Base-by-base conservation (phyloP, 2,797 vertebrate species). In the Sebastes oblongus region DNA sequence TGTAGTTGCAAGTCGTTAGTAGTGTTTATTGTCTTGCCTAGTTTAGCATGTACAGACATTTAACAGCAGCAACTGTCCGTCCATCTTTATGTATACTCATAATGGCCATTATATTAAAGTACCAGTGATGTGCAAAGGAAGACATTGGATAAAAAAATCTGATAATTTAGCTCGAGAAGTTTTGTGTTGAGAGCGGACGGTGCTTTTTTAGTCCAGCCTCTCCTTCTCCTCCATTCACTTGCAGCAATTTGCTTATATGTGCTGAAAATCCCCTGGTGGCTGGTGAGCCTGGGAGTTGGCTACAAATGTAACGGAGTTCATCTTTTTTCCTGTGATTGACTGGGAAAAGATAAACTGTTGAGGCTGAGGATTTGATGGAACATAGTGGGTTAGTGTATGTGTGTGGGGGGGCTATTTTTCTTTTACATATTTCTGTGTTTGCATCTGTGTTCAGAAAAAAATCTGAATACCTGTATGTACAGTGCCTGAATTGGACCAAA, bases 281-380 rank as follows among this genome's bases (percentile, higher is more conserved):
- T n/a, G 22, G 10, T 79, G 80, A 83, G 84, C 77, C 84, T 82
- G 78, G 81, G 78, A 78, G 81, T 78, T 67, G 42, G 72, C 87
- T 85, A 54, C 80, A 90, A 89, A 91, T 85, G 86, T 86, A 86
- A 84, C 86, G 91, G 86, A 56, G 72, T 86, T 89, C 46, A 76
- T 85, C 67, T 90, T 73, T 86, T 73, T 73, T 72, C 55, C 72
- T 80, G 86, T 91, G 91, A 94, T 94, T 91, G 88, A 89, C 89
- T 84, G 72, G 50, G 80, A 78, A 70, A 84, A 91, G 83, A 92
- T 92, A 88, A 89, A 36, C 74, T 72, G 77, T 87, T 65, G 70
- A 66, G 46, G 74, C 82, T 22, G 73, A 79, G 85, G 72, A 80
- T 84, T 78, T 82, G 83, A 80, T 66, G 56, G 60, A 61, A 56